These are phyloP conservation scores for Manduca sexta DNA, from an alignment of 1,140 invertebrate genomes.

Conservation along the genomic window DNA sequence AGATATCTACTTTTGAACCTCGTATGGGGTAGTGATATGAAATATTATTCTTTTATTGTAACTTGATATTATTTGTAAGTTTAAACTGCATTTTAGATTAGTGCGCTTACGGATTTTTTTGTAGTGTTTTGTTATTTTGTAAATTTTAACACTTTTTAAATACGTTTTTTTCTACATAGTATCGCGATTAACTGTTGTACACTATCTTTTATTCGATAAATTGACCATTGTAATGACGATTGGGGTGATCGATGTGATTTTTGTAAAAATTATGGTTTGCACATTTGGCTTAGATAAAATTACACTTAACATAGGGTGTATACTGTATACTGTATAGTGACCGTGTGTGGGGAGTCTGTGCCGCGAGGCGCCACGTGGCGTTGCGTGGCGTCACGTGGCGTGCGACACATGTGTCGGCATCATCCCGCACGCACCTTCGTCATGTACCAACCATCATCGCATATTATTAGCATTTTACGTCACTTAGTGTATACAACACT, in stretches of 20 bases:
- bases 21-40: conserved; percentile 51
- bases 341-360: too few species aligned
- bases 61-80: conserved; percentile 62
- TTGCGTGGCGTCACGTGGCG: too few species aligned
- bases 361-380: too few species aligned
- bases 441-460: conserved; percentile 26
- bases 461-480: conserved; percentile 36
- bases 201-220: conserved; percentile 31
- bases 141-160: conserved; percentile 61
- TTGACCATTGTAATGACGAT: conserved; percentile 42
- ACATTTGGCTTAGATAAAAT: conserved; percentile 17
- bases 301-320: conserved; percentile 5
- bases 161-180: conserved; percentile 53
- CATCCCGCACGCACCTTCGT: conserved; percentile 25
- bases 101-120: conserved; percentile 61
- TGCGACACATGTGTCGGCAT: too few species aligned
- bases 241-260: conserved; percentile 25
- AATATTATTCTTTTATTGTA: conserved; percentile 56
- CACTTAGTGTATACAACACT: conserved; percentile 35
- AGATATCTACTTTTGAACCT: conserved; percentile 47
- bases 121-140: conserved; percentile 65
- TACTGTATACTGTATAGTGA: too few species aligned
- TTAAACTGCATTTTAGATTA: conserved; percentile 52
- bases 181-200: conserved; percentile 58
- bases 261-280: conserved; percentile 15